Evolutionary conservation across 1,140 invertebrate genomes (phyloP).

Genomic region (Maconellicoccus hirsutus): DNA sequence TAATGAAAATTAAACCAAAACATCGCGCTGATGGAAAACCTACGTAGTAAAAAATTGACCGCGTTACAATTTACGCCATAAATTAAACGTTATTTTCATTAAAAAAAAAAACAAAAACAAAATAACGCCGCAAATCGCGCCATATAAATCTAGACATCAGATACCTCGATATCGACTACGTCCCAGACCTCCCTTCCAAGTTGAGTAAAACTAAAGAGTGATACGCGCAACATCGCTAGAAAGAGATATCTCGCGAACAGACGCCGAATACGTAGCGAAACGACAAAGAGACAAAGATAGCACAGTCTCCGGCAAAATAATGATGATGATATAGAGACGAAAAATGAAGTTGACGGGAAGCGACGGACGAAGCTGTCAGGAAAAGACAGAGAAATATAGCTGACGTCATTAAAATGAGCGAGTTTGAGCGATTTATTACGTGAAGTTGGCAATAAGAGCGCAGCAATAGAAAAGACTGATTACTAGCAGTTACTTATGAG

Average conservation of each 20-base stretch:
- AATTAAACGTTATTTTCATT: too few relatives aligned
- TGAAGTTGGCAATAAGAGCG: conserved; percentile 19
- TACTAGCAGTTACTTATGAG: conserved; percentile 21
- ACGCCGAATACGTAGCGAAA: background rate
- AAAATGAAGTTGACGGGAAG: conserved; percentile 22
- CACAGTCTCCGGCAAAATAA: background rate
- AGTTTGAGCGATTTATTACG: conserved; percentile 22
- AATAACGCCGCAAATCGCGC: too few relatives aligned
- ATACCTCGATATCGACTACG: too few relatives aligned
- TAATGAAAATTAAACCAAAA: too few relatives aligned
- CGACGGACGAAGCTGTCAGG: conserved; percentile 20
- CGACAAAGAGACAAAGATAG: background rate
- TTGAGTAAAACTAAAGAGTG: too few relatives aligned
- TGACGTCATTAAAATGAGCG: conserved; percentile 22
- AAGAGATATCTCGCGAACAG: background rate
- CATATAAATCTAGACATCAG: too few relatives aligned
- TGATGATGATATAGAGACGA: conserved; percentile 20
- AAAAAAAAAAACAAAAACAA: too few relatives aligned
- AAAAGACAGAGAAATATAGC: conserved; percentile 22
- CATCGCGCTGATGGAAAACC: too few relatives aligned
- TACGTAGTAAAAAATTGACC: too few relatives aligned
- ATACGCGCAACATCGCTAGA: background rate
- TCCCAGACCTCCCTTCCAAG: too few relatives aligned
- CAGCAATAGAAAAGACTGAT: conserved; percentile 19
- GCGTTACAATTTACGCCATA: too few relatives aligned